Evolutionary conservation across 2,113 vertebrate genomes (phyloP).

Genomic region (Arvicanthis niloticus): DNA sequence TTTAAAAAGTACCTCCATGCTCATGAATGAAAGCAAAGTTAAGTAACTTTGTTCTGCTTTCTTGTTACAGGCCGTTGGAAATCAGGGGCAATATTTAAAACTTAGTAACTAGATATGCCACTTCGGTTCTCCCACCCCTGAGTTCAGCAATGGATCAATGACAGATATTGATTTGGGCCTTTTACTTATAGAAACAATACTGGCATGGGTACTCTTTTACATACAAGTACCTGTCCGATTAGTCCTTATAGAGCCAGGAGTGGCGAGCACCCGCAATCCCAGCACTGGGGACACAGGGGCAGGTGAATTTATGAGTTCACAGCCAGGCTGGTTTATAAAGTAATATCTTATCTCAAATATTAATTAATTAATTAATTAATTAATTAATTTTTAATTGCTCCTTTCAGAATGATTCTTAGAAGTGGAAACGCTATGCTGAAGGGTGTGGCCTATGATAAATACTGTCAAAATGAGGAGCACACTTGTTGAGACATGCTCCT

Average conservation of each 20-base stretch:
- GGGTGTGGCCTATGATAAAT: conserved; percentile 55
- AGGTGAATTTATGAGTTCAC: not conserved
- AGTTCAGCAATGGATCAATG: not conserved
- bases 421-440: conserved; percentile 58
- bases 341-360: not conserved
- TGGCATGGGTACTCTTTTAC: not conserved
- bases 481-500: not conserved
- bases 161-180: conserved; percentile 13
- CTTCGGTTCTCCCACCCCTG: conserved; percentile 33
- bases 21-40: conserved; percentile 57
- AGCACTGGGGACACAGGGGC: not conserved
- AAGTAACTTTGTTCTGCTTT: conserved; percentile 46
- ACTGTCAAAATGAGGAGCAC: conserved; percentile 44
- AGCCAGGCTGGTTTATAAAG: not conserved
- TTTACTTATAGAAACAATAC: conserved; percentile 22
- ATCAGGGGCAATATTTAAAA: conserved; percentile 13
- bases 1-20: conserved; percentile 23
- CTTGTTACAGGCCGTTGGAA: conserved; percentile 20
- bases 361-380: not conserved
- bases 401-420: conserved; percentile 64
- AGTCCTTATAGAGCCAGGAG: not conserved
- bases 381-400: not conserved
- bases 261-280: not conserved
- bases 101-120: conserved; percentile 16
- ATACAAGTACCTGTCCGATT: not conserved